Evolutionary conservation across 2,113 vertebrate species (phyloP), one percentile per base, ranked within the genome.

Genomic region (Psilopsiagon aurifrons): DNA sequence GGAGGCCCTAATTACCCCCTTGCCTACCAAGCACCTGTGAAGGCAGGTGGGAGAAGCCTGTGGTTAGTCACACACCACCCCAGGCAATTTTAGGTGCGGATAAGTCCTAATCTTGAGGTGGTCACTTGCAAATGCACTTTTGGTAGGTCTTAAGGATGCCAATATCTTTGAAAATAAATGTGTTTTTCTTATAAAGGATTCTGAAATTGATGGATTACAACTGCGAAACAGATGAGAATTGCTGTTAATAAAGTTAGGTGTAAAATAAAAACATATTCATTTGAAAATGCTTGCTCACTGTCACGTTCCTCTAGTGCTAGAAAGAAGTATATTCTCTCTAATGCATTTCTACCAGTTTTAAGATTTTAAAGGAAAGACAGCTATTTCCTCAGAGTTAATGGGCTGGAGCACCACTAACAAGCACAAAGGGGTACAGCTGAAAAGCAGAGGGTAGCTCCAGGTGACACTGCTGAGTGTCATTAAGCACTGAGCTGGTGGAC

Each of bases 351-450:
- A 15, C 8, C 14, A 31, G 4, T 49, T 81, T 49, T 20, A 9
- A 18, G 0, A 60, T 35, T 81, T 79, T 66, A 37, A 51, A 44
- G 44, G 28, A 14, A 4, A 17, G 13, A 2, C 16, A 71, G 31
- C 18, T 63, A 9, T 27, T 57, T 60, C 37, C 35, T 55, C 35
- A 35, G 20, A 35, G 43, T 27, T 43, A 25, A 31, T 16, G 23
- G 1, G 15, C 35, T 4, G 9, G 2, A 74, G 24, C 37, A 47
- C 4, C 1, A 10, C 29, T 23, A 47, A 47, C 0, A 1, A 75
- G 17, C 29, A 24, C 7, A 52, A 46, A 13, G 6, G 41, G 76
- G 25, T 51, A 13, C 19, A 87, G 35, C 33, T 43, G 33, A 15
- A 11, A 74, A 62, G n/a, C 33, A 19, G 22, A 8, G 7, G 23